Conservation (phyloP, 64 coral and sea anemone species). For the Platygyra sinensis region DNA sequence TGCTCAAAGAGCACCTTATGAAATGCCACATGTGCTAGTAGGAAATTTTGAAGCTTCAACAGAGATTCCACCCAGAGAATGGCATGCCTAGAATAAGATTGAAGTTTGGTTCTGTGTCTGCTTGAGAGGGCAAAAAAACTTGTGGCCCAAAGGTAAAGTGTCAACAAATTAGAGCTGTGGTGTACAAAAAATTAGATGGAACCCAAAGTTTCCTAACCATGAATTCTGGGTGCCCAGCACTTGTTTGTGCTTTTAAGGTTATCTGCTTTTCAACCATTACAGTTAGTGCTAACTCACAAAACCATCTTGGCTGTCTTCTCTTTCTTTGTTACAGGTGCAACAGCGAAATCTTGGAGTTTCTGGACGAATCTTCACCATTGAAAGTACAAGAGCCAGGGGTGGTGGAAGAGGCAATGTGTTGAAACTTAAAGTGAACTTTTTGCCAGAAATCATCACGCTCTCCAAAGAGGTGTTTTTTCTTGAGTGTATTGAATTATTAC, state of each 20-base stretch:
- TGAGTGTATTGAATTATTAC: background rate
- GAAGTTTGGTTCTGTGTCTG: too few species aligned
- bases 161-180: too few species aligned
- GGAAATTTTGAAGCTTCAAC: too few species aligned
- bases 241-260: background rate
- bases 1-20: too few species aligned
- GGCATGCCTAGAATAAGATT: too few species aligned
- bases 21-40: too few species aligned
- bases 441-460: conserved; percentile 97
- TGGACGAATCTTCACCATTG: conserved; percentile 95
- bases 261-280: background rate
- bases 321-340: conserved; percentile 64
- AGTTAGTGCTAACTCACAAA: background rate
- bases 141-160: too few species aligned
- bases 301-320: background rate
- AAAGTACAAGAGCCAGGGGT: conserved; percentile 89
- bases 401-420: conserved; percentile 77
- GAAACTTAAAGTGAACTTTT: conserved; percentile 98
- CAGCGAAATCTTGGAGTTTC: conserved; percentile 92
- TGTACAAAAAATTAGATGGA: too few species aligned
- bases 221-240: too few species aligned
- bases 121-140: too few species aligned
- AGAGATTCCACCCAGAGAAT: too few species aligned
- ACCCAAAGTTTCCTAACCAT: too few species aligned
- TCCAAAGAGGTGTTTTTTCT: conserved; percentile 83